Evolutionary conservation across 35 echinoderm and acorn worm species (phyloP).

Genomic region (Heliocidaris erythrogramma): DNA sequence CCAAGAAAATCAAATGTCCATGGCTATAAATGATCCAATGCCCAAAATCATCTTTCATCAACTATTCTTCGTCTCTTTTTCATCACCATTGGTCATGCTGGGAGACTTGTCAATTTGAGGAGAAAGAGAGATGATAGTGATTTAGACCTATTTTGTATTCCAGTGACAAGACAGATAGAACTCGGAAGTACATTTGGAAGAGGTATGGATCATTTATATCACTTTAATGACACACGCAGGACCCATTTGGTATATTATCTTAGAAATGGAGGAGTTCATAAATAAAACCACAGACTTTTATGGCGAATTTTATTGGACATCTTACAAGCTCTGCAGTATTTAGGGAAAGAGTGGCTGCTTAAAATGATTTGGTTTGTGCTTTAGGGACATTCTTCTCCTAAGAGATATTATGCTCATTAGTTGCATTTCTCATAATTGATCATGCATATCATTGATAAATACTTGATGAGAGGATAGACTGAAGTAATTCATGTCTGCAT

Average conservation of each 20-base stretch:
- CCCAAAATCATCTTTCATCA: background rate
- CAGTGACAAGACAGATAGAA: conserved; percentile 10
- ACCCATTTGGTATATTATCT: background rate
- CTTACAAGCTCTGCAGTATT: background rate
- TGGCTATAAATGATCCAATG: too few relatives aligned
- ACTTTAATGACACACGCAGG: conserved; percentile 10
- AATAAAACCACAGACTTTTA: background rate
- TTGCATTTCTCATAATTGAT: background rate
- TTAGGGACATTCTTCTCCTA: background rate
- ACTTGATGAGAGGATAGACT: background rate
- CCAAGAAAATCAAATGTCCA: too few relatives aligned
- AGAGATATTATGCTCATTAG: background rate
- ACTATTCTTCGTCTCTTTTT: background rate
- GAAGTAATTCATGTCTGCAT: background rate
- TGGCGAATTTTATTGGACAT: background rate
- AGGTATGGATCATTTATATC: conserved; percentile 12
- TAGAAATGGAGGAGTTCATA: background rate
- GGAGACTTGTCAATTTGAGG: background rate
- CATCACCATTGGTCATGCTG: background rate
- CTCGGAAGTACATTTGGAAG: background rate
- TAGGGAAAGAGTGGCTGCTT: background rate
- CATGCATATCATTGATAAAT: background rate
- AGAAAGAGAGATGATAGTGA: background rate
- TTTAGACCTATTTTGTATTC: conserved; percentile 13
- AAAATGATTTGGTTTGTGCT: background rate